Conservation (phyloP, 1,140 invertebrate genomes). For the Caenorhabditis briggsae region DNA sequence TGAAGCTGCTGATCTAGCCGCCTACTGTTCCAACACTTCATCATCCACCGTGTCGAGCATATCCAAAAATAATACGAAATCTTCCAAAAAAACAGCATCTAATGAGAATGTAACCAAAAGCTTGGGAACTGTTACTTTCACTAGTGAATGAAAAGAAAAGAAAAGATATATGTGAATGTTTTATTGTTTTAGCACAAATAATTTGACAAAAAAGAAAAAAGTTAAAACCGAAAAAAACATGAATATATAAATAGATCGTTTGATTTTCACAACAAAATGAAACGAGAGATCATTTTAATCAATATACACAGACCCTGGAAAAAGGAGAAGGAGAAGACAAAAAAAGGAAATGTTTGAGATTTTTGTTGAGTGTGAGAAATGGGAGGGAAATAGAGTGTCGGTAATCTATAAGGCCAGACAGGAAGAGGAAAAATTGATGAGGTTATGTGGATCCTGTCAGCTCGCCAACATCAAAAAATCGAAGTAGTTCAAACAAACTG, state of each 20-base stretch:
- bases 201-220: neutral
- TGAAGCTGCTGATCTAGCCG: neutral
- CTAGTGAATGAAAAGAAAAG: neutral
- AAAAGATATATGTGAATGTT: neutral
- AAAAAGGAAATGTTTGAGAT: constrained; percentile 1
- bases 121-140: neutral
- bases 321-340: neutral
- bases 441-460: neutral
- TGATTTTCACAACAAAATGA: neutral
- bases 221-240: constrained; percentile 23
- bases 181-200: neutral
- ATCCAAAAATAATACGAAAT: neutral
- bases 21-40: neutral
- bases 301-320: constrained; percentile 40
- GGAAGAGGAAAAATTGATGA: constrained; percentile 1
- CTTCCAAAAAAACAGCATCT: neutral
- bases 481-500: too few species aligned
- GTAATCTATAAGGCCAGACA: neutral
- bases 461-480: too few species aligned
- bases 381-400: too few species aligned
- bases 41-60: neutral
- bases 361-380: neutral
- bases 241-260: constrained; percentile 6
- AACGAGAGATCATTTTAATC: neutral
- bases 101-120: neutral